phyloP scores from a whole-genome alignment of 2,888 invertebrate species.

The Mesoligia furuncula region DNA sequence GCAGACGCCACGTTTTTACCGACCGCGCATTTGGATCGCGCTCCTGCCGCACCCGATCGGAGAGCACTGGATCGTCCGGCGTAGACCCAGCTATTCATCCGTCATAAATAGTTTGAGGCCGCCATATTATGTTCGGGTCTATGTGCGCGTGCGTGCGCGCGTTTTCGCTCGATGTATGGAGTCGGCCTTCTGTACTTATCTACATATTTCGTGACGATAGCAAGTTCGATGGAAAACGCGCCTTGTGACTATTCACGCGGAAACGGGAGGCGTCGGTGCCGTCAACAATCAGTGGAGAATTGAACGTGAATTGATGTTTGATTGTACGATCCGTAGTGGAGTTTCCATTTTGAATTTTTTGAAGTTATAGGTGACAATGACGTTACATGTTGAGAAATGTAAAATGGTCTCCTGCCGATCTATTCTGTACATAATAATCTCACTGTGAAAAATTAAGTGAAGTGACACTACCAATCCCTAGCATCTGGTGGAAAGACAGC shows the following conservation, averaged over 20 bases:
- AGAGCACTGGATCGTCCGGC: background rate
- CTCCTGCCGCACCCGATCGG: background rate
- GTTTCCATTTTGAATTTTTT: conserved; percentile 16
- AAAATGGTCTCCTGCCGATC: background rate
- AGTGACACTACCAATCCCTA: too few relatives aligned
- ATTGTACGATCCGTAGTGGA: conserved; percentile 45
- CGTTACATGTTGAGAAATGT: background rate
- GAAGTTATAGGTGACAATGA: background rate
- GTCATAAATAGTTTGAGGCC: background rate
- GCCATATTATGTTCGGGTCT: background rate
- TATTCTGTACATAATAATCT: too few relatives aligned
- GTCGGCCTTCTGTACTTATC: background rate
- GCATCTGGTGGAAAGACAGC: too few relatives aligned
- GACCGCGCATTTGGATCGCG: background rate
- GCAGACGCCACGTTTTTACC: background rate
- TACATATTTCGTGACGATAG: conserved; percentile 16
- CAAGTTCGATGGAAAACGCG: conserved; percentile 34
- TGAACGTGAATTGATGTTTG: conserved; percentile 54
- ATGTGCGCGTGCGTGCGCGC: background rate
- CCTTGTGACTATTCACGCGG: conserved; percentile 53
- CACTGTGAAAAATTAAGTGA: too few relatives aligned
- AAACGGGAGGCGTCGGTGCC: conserved; percentile 41
- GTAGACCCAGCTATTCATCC: background rate
- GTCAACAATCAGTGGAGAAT: conserved; percentile 54
- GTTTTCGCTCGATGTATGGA: background rate